A percentile compares a stretch with the other conserved stretches of the same genome.
phyloP scores from a whole-genome alignment of 2,113 vertebrate genomes.

The Neomonachus schauinslandi region DNA sequence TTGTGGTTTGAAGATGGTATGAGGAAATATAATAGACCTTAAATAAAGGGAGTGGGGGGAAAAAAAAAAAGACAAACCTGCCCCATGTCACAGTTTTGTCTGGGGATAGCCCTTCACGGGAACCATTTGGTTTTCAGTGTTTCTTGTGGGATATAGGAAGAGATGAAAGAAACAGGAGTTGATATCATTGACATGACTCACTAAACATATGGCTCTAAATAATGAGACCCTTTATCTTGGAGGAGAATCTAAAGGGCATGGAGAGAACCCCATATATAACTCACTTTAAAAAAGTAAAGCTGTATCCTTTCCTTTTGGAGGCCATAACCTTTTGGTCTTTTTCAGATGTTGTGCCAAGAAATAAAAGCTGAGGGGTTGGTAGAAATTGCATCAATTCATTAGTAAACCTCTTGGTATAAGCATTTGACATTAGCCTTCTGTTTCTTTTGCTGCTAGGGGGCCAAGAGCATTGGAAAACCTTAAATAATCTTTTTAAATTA shows the following conservation, averaged over 20 bases:
- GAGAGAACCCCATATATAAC: slow-evolving; percentile 28
- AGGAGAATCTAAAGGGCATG: slow-evolving; percentile 50
- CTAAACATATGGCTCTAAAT: slow-evolving; percentile 54
- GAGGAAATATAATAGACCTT: background rate
- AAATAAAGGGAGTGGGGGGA: background rate
- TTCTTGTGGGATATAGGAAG: slow-evolving; percentile 14
- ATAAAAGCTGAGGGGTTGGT: slow-evolving; percentile 44
- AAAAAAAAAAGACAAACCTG: background rate
- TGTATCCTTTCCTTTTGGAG: slow-evolving; percentile 61
- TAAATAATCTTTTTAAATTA: slow-evolving; percentile 22
- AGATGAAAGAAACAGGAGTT: slow-evolving; percentile 45
- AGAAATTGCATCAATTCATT: slow-evolving; percentile 63
- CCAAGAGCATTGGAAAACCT: slow-evolving; percentile 39
- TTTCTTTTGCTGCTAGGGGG: slow-evolving; percentile 51
- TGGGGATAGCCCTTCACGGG: background rate
- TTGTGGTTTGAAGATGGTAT: background rate
- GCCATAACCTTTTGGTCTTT: slow-evolving; percentile 37
- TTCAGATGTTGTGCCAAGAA: slow-evolving; percentile 63
- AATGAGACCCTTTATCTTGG: slow-evolving; percentile 63
- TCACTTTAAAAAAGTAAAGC: slow-evolving; percentile 54
- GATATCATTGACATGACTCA: slow-evolving; percentile 43
- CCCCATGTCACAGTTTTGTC: background rate
- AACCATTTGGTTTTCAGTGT: slow-evolving; percentile 47
- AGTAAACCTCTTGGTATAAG: slow-evolving; percentile 28
- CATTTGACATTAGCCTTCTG: slow-evolving; percentile 62